Conservation (phyloP, 1,140 invertebrate species). For the Orius laevigatus region DNA sequence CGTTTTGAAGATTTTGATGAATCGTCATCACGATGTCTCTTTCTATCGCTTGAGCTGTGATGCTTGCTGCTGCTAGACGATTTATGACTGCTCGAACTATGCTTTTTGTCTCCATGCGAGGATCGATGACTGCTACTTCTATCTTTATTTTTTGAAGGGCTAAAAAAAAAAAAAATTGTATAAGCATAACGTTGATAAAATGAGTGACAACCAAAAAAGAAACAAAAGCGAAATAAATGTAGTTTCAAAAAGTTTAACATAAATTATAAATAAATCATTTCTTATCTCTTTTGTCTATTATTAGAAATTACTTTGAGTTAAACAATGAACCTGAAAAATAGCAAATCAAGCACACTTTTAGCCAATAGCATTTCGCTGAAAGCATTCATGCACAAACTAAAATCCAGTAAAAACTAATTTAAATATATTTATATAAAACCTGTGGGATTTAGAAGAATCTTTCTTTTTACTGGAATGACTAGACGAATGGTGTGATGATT, state of each 20-base stretch:
- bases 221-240: not conserved
- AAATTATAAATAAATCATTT: no score
- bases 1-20: slow-evolving; percentile 14
- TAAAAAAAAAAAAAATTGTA: slow-evolving; percentile 7
- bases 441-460: slow-evolving; percentile 2
- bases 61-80: slow-evolving; percentile 25
- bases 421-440: slow-evolving; percentile 5
- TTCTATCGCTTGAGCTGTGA: slow-evolving; percentile 25
- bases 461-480: slow-evolving; percentile 7
- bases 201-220: not conserved
- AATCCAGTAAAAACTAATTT: slow-evolving; percentile 1
- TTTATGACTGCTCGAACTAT: slow-evolving; percentile 18
- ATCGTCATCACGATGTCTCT: slow-evolving; percentile 22
- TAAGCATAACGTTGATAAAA: not conserved
- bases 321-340: not conserved
- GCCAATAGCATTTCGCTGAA: not conserved
- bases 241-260: no score
- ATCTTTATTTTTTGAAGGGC: slow-evolving; percentile 4
- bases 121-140: slow-evolving; percentile 9
- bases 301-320: no score
- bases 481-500: not conserved
- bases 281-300: no score
- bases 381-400: not conserved
- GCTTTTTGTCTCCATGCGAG: slow-evolving; percentile 11
- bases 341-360: not conserved